These are phyloP conservation scores for Cochlearius cochlearius DNA, from an alignment of 2,113 vertebrate genomes.

Conservation along the genomic window DNA sequence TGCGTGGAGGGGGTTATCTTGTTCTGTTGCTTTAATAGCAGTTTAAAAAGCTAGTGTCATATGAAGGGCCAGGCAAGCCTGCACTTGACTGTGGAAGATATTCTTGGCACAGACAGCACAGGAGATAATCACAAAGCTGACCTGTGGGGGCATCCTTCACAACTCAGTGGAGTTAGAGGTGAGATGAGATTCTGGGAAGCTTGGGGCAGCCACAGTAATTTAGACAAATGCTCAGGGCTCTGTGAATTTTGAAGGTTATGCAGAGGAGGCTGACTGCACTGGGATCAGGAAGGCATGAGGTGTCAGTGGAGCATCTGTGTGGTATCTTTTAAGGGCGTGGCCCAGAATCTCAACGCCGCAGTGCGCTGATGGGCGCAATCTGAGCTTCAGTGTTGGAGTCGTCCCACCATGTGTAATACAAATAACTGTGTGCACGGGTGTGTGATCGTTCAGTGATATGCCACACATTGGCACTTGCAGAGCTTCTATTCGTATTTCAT, in stretches of 20 bases:
- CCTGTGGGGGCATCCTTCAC: constrained; percentile 8
- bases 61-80: neutral
- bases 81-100: neutral
- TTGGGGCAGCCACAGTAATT: neutral
- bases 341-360: neutral
- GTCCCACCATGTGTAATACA: neutral
- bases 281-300: neutral
- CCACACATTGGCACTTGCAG: neutral
- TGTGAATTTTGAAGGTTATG: neutral
- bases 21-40: neutral
- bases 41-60: neutral
- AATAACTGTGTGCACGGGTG: neutral
- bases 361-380: neutral
- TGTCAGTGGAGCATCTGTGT: neutral
- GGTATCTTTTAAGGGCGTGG: neutral
- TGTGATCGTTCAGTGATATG: neutral
- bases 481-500: neutral
- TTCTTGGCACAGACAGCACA: neutral
- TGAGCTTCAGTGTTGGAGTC: neutral
- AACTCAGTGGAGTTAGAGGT: neutral
- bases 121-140: neutral
- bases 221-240: neutral
- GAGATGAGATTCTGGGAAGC: neutral
- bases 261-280: neutral
- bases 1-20: neutral